Evolutionary conservation across 2,113 vertebrate genomes (phyloP), one percentile per base, ranked within the genome.

Genomic region (Pygoscelis antarcticus): DNA sequence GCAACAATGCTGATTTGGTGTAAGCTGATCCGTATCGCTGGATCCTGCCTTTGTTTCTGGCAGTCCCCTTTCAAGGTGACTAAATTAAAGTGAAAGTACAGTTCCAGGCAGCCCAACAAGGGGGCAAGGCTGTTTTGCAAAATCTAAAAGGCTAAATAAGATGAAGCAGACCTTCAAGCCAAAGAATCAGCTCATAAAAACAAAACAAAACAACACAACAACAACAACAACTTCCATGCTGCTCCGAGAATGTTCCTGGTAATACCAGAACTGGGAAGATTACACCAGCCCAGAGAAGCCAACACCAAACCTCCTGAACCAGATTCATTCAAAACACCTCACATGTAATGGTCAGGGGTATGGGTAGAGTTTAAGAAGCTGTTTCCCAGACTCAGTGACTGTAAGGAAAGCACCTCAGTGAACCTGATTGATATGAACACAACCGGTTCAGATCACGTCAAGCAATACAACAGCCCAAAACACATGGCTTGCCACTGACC

Each of bases 21-120:
- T 78, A 97, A 96, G 92, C 90, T 92, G 97, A 98, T 97, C 95
- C 44, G 2, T 91, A 94, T 94, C 86, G 42, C 95, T 80, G 90
- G 78, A 95, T 91, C 96, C 95, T 75, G 91, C 86, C 97, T 97
- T 97, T 97, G 96, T 96, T 96, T 98, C 96, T 96, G 76, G 95
- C 95, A 96, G 91, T 77, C 89, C 95, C 90, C 90, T 97, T 97
- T 97, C 97, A 98, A 98, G 97, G 97, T 97, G 96, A 98, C 92
- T 94, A 96, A 97, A 98, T 97, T 97, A 96, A 98, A 98, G 90
- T 61, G 54, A 36, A 96, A 96, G 84, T 64, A 86, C 76, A 91
- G 86, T 96, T 91, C 92, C 91, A 84, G 70, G 75, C 92, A 96
- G 93, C 89, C 65, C 89, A 87, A 97, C 83, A 26, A 95, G 80